Percentiles rank a stretch among this genome's conserved stretches.
Conservation (phyloP, 2,888 invertebrate genomes). For the Dasysyrphus albostriatus region DNA sequence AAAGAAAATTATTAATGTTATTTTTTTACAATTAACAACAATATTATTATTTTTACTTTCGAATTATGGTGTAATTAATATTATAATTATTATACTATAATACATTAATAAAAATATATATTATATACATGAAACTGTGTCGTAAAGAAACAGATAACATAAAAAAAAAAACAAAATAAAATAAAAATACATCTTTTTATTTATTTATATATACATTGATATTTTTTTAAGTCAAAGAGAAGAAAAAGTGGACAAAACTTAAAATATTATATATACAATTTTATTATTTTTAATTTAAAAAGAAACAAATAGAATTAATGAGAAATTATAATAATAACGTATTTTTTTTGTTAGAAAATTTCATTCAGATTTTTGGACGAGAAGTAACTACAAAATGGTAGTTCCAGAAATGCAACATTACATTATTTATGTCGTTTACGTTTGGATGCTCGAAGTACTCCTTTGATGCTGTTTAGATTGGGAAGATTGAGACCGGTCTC, state of each 20-base stretch:
- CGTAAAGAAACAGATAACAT: conserved; percentile 55
- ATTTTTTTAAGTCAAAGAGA: conserved; percentile 73
- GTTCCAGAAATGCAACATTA: no score
- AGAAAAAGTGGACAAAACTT: conserved; percentile 68
- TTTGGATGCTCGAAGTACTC: no score
- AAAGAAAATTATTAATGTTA: conserved; percentile 65
- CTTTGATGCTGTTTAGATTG: no score
- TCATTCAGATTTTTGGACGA: background rate
- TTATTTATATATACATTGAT: conserved; percentile 76
- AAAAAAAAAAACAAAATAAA: conserved; percentile 59
- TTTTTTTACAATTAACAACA: conserved; percentile 72
- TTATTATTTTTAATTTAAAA: conserved; percentile 75
- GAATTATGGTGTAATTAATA: conserved; percentile 67
- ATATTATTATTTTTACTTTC: conserved; percentile 66
- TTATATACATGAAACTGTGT: conserved; percentile 75
- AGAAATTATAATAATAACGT: conserved; percentile 23
- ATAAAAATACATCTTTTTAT: conserved; percentile 71
- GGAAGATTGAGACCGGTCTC: no score
- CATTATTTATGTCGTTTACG: no score
- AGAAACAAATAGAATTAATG: conserved; percentile 74
- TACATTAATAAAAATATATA: conserved; percentile 72
- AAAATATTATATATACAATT: conserved; percentile 75
- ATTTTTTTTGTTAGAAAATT: background rate
- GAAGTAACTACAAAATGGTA: background rate
- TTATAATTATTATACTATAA: conserved; percentile 68